Conservation (phyloP, 2,888 invertebrate species). For the Branchipolynoe longqiensis region DNA sequence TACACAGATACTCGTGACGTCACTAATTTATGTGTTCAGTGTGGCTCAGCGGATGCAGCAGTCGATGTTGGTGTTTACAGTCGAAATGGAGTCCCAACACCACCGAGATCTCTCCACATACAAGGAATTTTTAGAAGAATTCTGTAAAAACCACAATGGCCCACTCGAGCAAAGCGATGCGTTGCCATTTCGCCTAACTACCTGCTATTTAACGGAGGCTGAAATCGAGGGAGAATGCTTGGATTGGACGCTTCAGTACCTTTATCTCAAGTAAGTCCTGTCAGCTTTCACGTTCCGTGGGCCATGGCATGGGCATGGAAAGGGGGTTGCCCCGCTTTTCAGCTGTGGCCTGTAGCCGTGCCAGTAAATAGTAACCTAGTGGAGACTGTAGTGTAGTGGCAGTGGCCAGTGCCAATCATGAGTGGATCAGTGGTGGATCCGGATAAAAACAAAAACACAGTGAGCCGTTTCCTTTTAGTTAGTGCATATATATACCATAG, state of each 20-base stretch:
- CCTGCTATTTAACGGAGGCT: conserved; percentile 66
- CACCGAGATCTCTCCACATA: conserved; percentile 23
- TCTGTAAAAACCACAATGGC: conserved; percentile 58
- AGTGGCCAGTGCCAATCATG: too few relatives aligned
- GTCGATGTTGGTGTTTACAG: conserved; percentile 57
- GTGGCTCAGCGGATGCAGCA: too few relatives aligned
- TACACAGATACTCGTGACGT: conserved; percentile 46
- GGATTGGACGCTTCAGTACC: conserved; percentile 77
- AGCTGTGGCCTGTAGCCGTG: too few relatives aligned
- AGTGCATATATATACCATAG: too few relatives aligned
- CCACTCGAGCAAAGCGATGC: conserved; percentile 15
- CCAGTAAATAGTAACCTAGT: too few relatives aligned
- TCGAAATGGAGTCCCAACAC: conserved; percentile 42
- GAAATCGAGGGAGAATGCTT: conserved; percentile 78
- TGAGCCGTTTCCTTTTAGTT: too few relatives aligned
- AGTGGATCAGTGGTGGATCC: too few relatives aligned
- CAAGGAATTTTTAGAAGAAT: conserved; percentile 60
- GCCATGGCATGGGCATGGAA: too few relatives aligned
- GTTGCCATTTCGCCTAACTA: conserved; percentile 56
- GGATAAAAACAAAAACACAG: too few relatives aligned
- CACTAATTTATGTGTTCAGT: conserved; percentile 7
- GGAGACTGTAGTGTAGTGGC: too few relatives aligned
- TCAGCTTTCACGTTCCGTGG: too few relatives aligned
- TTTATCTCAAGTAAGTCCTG: conserved; percentile 72
- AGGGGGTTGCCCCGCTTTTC: too few relatives aligned